These are phyloP conservation scores for Psilopogon haemacephalus DNA, from an alignment of 2,113 vertebrate genomes.

Conservation along the genomic window DNA sequence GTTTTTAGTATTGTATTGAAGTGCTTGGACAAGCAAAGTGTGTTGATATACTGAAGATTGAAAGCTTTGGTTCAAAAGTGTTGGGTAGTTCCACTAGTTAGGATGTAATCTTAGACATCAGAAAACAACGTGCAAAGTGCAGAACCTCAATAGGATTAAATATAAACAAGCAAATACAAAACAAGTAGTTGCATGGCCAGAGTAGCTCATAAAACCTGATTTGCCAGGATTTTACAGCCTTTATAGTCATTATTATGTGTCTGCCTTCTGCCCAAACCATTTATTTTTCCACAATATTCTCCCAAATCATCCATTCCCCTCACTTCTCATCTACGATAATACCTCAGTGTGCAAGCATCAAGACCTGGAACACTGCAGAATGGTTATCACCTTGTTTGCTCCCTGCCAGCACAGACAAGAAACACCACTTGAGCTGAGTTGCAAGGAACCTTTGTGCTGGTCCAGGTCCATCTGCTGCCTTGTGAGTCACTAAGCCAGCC, in stretches of 20 bases:
- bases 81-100: background rate
- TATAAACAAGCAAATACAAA: background rate
- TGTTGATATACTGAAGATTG: background rate
- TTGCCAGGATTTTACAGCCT: background rate
- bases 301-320: background rate
- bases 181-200: background rate
- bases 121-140: background rate
- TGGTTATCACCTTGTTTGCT: background rate
- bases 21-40: background rate
- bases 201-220: background rate
- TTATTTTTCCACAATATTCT: background rate
- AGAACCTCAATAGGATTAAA: background rate
- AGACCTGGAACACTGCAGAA: background rate
- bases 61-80: background rate
- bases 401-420: background rate
- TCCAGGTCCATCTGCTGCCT: background rate
- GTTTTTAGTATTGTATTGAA: background rate
- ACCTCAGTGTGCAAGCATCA: background rate
- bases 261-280: background rate
- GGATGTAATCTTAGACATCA: background rate
- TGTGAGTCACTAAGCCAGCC: background rate
- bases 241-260: background rate
- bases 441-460: background rate
- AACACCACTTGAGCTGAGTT: background rate
- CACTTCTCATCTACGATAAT: background rate